phyloP scores from a whole-genome alignment of 2,888 invertebrate species.

The Tipula confusa region DNA sequence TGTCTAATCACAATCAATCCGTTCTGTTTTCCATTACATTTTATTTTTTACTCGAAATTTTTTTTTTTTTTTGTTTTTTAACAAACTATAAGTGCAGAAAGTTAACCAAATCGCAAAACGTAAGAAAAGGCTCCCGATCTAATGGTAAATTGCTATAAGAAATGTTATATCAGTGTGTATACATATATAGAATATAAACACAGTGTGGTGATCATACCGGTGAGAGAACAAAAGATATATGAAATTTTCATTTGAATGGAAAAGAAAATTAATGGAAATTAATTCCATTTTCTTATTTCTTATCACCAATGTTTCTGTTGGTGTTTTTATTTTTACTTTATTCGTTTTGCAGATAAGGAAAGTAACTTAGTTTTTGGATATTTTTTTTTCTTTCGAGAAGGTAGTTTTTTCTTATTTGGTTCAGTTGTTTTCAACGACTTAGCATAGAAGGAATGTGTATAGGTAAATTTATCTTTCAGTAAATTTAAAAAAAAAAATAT shows the following conservation, averaged over 20 bases:
- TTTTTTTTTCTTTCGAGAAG: background rate
- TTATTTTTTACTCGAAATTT: background rate
- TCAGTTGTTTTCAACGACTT: background rate
- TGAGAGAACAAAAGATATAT: constrained; percentile 12
- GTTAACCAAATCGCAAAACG: background rate
- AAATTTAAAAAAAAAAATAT: background rate
- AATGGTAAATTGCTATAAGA: background rate
- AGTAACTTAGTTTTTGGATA: background rate
- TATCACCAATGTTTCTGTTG: background rate
- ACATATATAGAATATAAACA: background rate
- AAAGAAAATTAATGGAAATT: background rate
- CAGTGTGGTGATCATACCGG: background rate
- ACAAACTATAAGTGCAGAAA: background rate
- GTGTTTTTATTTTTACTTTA: background rate
- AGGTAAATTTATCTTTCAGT: background rate
- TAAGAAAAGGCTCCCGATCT: background rate
- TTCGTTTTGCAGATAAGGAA: background rate
- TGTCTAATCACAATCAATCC: constrained; percentile 9
- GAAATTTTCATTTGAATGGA: background rate
- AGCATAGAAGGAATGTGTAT: background rate
- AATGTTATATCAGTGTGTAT: background rate
- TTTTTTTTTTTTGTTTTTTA: background rate
- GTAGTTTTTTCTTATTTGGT: background rate
- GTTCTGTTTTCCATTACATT: background rate
- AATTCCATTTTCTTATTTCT: background rate